A percentile compares a stretch with the other conserved stretches of the same genome.
Evolutionary conservation across 1,140 invertebrate species (phyloP).

Genomic region (Nymphalis io): DNA sequence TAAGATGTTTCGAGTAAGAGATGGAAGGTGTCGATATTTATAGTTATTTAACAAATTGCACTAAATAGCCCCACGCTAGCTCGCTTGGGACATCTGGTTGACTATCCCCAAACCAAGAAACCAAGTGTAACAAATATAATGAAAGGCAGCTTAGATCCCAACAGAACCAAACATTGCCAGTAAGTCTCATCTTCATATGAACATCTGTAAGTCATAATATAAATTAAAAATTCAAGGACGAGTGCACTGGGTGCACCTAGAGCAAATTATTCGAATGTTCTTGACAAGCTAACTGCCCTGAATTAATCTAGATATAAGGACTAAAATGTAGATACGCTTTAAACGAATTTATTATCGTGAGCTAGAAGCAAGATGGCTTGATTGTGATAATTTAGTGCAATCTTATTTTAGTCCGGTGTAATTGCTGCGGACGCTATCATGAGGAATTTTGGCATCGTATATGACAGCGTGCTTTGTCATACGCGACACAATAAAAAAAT

Average conservation of each 20-base stretch:
- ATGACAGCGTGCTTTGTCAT: conserved; percentile 17
- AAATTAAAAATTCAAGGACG: too few species aligned
- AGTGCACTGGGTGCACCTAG: background rate
- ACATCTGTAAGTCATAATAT: too few species aligned
- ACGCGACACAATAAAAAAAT: conserved; percentile 1
- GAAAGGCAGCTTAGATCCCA: too few species aligned
- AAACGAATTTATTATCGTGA: conserved; percentile 44
- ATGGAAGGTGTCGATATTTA: too few species aligned
- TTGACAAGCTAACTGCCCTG: conserved; percentile 27
- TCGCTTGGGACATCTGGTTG: too few species aligned
- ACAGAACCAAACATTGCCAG: too few species aligned
- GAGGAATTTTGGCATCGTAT: conserved; percentile 45
- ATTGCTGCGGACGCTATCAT: conserved; percentile 48
- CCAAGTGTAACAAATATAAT: too few species aligned
- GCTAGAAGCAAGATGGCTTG: conserved; percentile 46
- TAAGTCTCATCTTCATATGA: too few species aligned
- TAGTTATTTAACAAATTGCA: too few species aligned
- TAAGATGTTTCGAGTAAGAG: too few species aligned
- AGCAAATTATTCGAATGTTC: conserved; percentile 14
- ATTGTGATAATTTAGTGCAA: conserved; percentile 48
- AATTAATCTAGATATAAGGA: conserved; percentile 39
- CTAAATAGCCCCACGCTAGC: too few species aligned
- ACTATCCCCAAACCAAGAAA: too few species aligned
- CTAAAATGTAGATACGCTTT: conserved; percentile 45
- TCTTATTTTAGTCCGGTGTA: conserved; percentile 49